Evolutionary conservation across 2,888 invertebrate genomes (phyloP), one percentile per base, ranked within the genome.

Genomic region (Drosophila neoperkinsi): DNA sequence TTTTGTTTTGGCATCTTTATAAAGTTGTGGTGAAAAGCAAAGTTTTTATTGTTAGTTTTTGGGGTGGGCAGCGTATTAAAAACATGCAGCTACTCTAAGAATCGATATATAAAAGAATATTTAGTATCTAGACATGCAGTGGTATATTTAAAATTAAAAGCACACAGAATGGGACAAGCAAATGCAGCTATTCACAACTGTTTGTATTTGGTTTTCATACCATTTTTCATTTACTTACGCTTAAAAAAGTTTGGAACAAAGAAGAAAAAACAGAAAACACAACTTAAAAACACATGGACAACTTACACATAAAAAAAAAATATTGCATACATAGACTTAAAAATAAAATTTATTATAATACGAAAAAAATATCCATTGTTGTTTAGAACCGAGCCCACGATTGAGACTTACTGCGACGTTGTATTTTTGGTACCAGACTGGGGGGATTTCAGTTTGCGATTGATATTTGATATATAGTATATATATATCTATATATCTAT

Each of bases 371-470:
- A 77, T 79, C 74, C 77, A 76, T 72, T 64, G 52, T 57, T 50
- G 52, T 55, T 70, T 28, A 49, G 51, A 62, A 70, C 70, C 82
- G 74, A 77, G 71, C 74, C 73, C 73, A 79, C 72, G 46, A 76
- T 77, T 61, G 62, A 77, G 77, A 84, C 84, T 84, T 84, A 84
- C 84, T 88, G 85, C 81, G 82, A 84, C 75, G 59, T 78, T 61
- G 61, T 66, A 70, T 67, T 46, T 56, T 67, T 52, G 79, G 71
- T 62, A 82, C 69, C 79, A 71, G 78, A 81, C 65, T 69, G 50
- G 52, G 58, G n/a, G 41, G 18, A 53, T 25, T 28, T 56, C n/a
- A 56, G 55, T 56, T 36, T 56, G 38, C 38, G 55, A 38, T 56
- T 38, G 30, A 31, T 31, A 33, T 43, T 60, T 52, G 52, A 68